phyloP scores from a whole-genome alignment of 2,888 invertebrate species.

The Athetis lepigone region DNA sequence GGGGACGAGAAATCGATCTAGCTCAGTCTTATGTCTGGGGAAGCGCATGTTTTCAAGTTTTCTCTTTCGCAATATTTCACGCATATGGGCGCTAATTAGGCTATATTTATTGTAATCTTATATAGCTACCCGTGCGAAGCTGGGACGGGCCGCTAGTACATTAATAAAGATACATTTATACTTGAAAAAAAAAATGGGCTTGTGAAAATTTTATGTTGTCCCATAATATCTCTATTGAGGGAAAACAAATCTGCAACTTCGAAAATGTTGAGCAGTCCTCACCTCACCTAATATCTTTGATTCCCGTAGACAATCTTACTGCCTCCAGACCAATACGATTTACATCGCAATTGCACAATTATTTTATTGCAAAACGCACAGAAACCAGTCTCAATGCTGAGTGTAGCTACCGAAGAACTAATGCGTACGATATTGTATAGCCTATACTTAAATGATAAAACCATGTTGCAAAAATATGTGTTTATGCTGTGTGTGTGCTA shows the following conservation, averaged over 20 bases:
- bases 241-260: neutral
- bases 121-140: no score
- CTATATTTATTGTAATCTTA: no score
- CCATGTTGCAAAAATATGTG: slow-evolving; percentile 8
- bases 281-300: slow-evolving; percentile 2
- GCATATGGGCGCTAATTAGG: no score
- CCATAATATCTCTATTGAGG: neutral
- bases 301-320: slow-evolving; percentile 12
- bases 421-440: slow-evolving; percentile 41
- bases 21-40: no score
- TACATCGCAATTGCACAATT: slow-evolving; percentile 45
- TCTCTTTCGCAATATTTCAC: no score
- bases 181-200: no score
- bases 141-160: no score
- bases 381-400: slow-evolving; percentile 41
- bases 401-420: slow-evolving; percentile 35
- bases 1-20: no score
- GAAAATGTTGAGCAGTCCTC: slow-evolving; percentile 7
- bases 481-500: slow-evolving; percentile 2
- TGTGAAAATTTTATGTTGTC: no score
- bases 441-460: slow-evolving; percentile 39
- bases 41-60: no score
- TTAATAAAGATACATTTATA: no score
- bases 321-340: slow-evolving; percentile 17
- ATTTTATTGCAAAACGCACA: slow-evolving; percentile 45